Conservation (phyloP, 2,113 vertebrate species). For the Oryzias curvinotus region DNA sequence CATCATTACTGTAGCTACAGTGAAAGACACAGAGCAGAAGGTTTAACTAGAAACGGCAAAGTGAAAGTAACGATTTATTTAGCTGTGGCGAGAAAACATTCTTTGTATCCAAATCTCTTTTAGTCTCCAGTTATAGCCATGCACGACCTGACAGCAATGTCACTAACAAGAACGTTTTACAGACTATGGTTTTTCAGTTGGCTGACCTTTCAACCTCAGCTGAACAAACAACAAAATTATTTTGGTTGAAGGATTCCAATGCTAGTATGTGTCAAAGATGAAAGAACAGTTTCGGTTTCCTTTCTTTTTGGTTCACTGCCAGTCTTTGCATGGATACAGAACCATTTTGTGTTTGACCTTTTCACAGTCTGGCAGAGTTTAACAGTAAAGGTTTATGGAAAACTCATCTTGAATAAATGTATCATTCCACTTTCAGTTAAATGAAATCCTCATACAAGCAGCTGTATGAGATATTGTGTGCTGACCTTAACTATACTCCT, state of each 20-base stretch:
- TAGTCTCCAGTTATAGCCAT: slow-evolving; percentile 20
- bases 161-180: slow-evolving; percentile 8
- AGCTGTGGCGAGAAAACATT: slow-evolving; percentile 21
- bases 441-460: slow-evolving; percentile 9
- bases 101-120: slow-evolving; percentile 17
- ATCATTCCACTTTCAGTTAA: slow-evolving; percentile 13
- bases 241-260: slow-evolving; percentile 19
- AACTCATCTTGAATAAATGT: slow-evolving; percentile 24
- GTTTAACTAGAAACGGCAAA: slow-evolving; percentile 31
- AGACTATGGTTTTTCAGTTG: background rate
- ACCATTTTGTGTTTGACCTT: slow-evolving; percentile 51
- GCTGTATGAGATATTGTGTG: slow-evolving; percentile 8
- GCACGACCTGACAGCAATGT: slow-evolving; percentile 1
- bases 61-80: slow-evolving; percentile 43
- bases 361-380: slow-evolving; percentile 32
- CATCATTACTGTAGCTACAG: slow-evolving; percentile 66
- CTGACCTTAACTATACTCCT: background rate
- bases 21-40: slow-evolving; percentile 16
- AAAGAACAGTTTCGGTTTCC: slow-evolving; percentile 35
- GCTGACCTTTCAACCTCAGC: slow-evolving; percentile 48
- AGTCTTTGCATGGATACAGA: slow-evolving; percentile 29
- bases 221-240: slow-evolving; percentile 10
- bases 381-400: slow-evolving; percentile 47
- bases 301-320: slow-evolving; percentile 40
- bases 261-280: slow-evolving; percentile 38